Conservation (phyloP, 2,888 invertebrate genomes). For the Agriotes lineatus region DNA sequence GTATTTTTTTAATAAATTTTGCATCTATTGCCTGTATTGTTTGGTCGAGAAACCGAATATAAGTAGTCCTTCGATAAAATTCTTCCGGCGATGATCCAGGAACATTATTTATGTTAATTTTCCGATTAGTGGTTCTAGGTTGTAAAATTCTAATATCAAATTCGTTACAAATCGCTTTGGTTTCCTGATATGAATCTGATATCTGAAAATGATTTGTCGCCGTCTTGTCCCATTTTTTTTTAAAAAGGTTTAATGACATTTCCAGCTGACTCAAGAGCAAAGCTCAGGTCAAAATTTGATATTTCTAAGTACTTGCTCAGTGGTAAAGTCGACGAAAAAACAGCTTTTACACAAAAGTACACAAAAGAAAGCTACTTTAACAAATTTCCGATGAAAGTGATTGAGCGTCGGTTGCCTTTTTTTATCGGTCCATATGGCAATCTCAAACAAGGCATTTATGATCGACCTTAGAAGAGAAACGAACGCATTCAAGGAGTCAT, state of each 20-base stretch:
- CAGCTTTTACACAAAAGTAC: not conserved
- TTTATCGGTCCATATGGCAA: slow-evolving; percentile 17
- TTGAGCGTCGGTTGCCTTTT: not conserved
- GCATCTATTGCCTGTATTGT: slow-evolving; percentile 16
- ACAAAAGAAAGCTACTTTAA: slow-evolving; percentile 1
- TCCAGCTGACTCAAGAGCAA: slow-evolving; percentile 10
- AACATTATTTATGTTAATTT: slow-evolving; percentile 13
- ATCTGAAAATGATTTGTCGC: slow-evolving; percentile 4
- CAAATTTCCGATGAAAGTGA: too few relatives aligned
- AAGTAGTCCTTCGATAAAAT: slow-evolving; percentile 4
- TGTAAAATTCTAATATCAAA: slow-evolving; percentile 2
- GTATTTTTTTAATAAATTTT: slow-evolving; percentile 17
- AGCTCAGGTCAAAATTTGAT: slow-evolving; percentile 5
- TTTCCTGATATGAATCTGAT: slow-evolving; percentile 2
- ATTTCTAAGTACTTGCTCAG: slow-evolving; percentile 16
- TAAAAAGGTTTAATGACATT: slow-evolving; percentile 6
- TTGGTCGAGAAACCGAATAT: slow-evolving; percentile 16
- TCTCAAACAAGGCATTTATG: slow-evolving; percentile 15
- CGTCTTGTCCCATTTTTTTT: slow-evolving; percentile 10
- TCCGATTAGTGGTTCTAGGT: not conserved
- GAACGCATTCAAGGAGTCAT: slow-evolving; percentile 4
- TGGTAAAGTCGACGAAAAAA: slow-evolving; percentile 15
- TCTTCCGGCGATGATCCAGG: slow-evolving; percentile 13
- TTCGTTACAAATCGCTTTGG: slow-evolving; percentile 5
- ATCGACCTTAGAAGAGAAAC: slow-evolving; percentile 8